Evolutionary conservation across 2,888 invertebrate species (phyloP).

Genomic region (Pemphredon lugubris): DNA sequence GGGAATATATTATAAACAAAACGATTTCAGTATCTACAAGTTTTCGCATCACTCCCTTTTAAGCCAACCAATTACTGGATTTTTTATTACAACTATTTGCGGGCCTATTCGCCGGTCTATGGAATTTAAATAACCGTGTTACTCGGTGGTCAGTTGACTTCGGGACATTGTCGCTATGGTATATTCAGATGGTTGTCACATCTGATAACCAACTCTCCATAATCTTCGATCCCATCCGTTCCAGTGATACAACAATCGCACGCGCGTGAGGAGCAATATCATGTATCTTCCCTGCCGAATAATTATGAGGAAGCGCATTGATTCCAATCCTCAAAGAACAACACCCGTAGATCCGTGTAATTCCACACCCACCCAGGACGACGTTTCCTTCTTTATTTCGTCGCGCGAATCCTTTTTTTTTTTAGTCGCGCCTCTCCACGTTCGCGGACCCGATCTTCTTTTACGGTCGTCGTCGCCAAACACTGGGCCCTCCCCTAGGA

Average conservation of each 20-base stretch:
- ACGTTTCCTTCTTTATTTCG: slow-evolving; percentile 51
- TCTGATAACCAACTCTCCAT: too few species aligned
- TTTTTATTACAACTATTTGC: too few species aligned
- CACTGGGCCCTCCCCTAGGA: slow-evolving; percentile 57
- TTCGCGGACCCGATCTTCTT: slow-evolving; percentile 51
- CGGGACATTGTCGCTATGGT: too few species aligned
- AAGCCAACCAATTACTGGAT: too few species aligned
- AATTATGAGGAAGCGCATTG: slow-evolving; percentile 9
- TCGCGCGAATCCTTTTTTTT: slow-evolving; percentile 40
- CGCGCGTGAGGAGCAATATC: too few species aligned
- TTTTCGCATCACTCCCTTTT: too few species aligned
- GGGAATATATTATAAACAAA: too few species aligned
- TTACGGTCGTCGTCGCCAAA: slow-evolving; percentile 46
- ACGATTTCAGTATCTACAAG: too few species aligned
- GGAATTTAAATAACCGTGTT: too few species aligned
- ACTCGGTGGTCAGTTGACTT: too few species aligned
- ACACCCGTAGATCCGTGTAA: slow-evolving; percentile 56
- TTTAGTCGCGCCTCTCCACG: slow-evolving; percentile 22
- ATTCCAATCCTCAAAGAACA: slow-evolving; percentile 44
- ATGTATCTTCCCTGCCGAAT: background rate
- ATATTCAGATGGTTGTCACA: too few species aligned
- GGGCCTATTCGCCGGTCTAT: too few species aligned
- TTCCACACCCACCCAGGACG: slow-evolving; percentile 46
- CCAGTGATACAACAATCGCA: background rate
- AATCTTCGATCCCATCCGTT: background rate